Evolutionary conservation across 2,888 invertebrate species (phyloP), one percentile per base, ranked within the genome.

Genomic region (Ditula angustiorana): DNA sequence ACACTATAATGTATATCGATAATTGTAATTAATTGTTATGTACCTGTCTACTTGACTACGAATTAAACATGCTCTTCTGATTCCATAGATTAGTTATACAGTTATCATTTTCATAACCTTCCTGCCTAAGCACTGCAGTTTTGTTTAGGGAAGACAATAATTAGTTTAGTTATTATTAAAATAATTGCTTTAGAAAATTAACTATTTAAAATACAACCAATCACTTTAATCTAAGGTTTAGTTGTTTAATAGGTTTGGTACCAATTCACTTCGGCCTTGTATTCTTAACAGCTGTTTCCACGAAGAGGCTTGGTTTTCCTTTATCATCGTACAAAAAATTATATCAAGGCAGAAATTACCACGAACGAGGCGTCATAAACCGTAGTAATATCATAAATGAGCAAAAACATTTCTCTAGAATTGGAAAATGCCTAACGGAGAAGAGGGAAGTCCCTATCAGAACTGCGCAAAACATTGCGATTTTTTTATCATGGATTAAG

Each of bases 401-500:
- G n/a, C 10, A 19, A 41, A 41, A 19, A 41, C 41, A 41, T 41
- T 41, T 41, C 41, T 19, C 41, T 24, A 13, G 26, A 47, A 24
- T 11, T 26, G 23, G 0, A 21, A 23, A 26, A 30, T 5, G 13
- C 11, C 19, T n/a, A 33, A 35, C 5, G 5, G 8, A 11, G n/a
- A 23, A 24, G 47, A 55, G 62, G 49, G 56, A 56, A 13, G 47
- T 56, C 16, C 56, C 41, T 57, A 3, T 5, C 16, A 56, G n/a
- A 41, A 41, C 41, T 56, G 30, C 49, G 28, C 16, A 24, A 23
- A 23, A 30, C 19, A 50, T 30, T 35, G 24, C 28, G 50, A 58
- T 57, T 44, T 57, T 11, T n/a, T 49, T 49, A 56, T 50, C 37
- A 19, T 33, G 57, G 44, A 63, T 52, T 52, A 26, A 26, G 13